A percentile compares a stretch with the other conserved stretches of the same genome.
phyloP scores from a whole-genome alignment of 2,888 invertebrate species.

The Tipula unca region DNA sequence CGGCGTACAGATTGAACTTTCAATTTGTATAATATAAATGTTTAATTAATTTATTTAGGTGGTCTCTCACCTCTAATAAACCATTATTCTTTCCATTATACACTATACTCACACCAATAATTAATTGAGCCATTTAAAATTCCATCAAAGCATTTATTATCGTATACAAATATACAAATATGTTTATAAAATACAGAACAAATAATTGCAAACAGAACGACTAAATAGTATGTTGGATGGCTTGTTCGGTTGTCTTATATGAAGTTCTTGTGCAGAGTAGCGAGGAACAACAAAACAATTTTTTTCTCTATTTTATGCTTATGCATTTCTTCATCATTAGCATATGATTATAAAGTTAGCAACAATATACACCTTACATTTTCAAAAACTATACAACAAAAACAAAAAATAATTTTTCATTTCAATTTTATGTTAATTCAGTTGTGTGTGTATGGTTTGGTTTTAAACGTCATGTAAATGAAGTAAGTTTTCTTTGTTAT shows the following conservation, averaged over 20 bases:
- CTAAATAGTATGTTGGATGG: background rate
- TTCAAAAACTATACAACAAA: background rate
- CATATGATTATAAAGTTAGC: background rate
- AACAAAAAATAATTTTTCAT: too few species aligned
- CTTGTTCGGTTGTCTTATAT: background rate
- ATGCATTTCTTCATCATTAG: background rate
- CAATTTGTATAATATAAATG: background rate
- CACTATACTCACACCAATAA: background rate
- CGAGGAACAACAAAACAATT: background rate
- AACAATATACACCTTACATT: background rate
- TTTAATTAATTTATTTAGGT: background rate
- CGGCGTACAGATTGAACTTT: background rate
- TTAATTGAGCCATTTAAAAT: background rate
- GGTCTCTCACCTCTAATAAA: background rate
- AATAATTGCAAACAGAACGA: background rate
- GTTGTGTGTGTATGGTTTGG: background rate
- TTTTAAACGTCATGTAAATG: background rate
- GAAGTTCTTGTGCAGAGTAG: background rate
- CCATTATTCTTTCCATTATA: background rate
- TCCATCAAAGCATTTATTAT: background rate
- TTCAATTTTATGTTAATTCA: background rate
- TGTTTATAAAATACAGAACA: background rate
- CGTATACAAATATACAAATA: background rate
- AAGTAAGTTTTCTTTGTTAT: background rate
- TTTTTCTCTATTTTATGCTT: background rate